Evolutionary conservation across 2,113 vertebrate species (phyloP), one percentile per base, ranked within the genome.

Genomic region (Rhea pennata): DNA sequence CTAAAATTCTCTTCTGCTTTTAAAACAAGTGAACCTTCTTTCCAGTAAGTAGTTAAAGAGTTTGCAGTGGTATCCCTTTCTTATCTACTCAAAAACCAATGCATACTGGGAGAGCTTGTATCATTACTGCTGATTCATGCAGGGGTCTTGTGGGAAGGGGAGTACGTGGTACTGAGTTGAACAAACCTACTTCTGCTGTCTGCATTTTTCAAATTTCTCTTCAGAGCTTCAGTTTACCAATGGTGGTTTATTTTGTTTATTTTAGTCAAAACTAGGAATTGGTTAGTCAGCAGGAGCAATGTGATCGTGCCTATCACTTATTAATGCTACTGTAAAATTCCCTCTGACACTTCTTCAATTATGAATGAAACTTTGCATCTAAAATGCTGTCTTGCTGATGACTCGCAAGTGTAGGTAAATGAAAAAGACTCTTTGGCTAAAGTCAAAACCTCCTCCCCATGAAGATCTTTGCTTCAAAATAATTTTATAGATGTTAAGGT

Each of bases 311-410:
- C 90, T 64, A 72, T 88, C 40, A 90, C 84, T 95, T 95, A 87
- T 91, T 96, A 77, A 96, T 96, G 86, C 39, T 73, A 7, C 91
- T 86, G 61, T 84, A 92, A 90, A 96, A 91, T 54, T 82, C 56
- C 24, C 76, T 71, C 86, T 92, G 87, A 84, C 96, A 70, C 8
- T 88, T 88, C 74, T 96, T 97, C 53, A 96, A 94, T 93, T 93
- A 95, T 95, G 88, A 76, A 97, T 97, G 83, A 94, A 72, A 70
- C 56, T 93, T 91, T 2, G 6, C 84, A 79, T 95, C 84, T 94
- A 48, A 87, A 92, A 86, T 50, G 3, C 39, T 56, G 71, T 64
- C 77, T 86, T 88, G 80, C 69, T 87, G 77, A 50, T 82, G 79
- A 53, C 90, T 75, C 10, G 2, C 21, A 24, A 24, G 21, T 5